Evolutionary conservation across 2,888 invertebrate species (phyloP), one percentile per base, ranked within the genome.

Genomic region (Endomychus coccineus): DNA sequence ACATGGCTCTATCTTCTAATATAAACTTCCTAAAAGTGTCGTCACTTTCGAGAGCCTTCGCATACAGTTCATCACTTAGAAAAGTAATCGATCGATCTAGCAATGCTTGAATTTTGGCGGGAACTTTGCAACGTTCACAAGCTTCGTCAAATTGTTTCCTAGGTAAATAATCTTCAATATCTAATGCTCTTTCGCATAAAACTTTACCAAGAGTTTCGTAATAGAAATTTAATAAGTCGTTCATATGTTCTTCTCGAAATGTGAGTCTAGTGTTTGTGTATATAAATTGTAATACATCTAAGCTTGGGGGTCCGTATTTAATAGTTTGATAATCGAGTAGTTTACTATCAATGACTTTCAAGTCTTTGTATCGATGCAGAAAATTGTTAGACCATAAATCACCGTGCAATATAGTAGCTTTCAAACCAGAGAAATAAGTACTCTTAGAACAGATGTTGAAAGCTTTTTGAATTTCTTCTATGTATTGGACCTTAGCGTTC

Each of bases 301-400:
- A 28, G 3, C 53, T 45, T 2, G 55, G 54, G 34, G 54, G 51
- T 6, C 55, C 58, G 29, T 55, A 58, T 27, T 49, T 51, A 4
- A 59, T 25, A 1, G 52, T 40, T 46, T 62, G 62, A 38, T 51
- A 62, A 44, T 62, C 62, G 10, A 62, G 39, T 7, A 61, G 40
- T 39, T 52, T 50, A 7, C 50, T 46, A 2, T 50, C 39, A 2
- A 34, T 28, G 16, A 39, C 27, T 14, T 40, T 44, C 7, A 49
- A 33, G 15, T 47, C 24, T 4, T 29, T 29, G 19, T 58, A 58
- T 13, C 34, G 38, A 41, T 52, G 56, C 13, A 62, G 39, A 27
- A 62, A 56, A 39, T 62, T 62, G 28, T 56, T 60, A 2, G 44
- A 40, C 62, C 62, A 61, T 17, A 61, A 36, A 40, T 61, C 61